Conservation (phyloP, 2,888 invertebrate genomes). For the Gandaritis pyraliata region DNA sequence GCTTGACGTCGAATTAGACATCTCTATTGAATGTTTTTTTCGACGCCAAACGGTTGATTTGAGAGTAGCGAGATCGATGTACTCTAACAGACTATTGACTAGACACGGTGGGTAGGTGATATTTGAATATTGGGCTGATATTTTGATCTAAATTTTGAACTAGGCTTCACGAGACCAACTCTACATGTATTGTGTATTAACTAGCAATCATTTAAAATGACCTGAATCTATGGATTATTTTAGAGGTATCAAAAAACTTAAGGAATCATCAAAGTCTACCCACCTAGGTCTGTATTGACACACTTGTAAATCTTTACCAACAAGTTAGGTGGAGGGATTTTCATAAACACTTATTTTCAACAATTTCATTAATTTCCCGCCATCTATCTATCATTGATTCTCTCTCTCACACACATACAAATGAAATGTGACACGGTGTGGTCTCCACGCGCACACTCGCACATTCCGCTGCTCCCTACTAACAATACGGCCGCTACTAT, state of each 20-base stretch:
- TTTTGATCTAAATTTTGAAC: too few relatives aligned
- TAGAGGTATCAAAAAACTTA: too few relatives aligned
- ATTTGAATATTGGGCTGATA: background rate
- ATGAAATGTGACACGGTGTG: constrained; percentile 74
- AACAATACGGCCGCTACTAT: constrained; percentile 72
- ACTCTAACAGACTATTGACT: background rate
- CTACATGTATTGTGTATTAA: too few relatives aligned
- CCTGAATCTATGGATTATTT: too few relatives aligned
- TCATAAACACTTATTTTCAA: constrained; percentile 16
- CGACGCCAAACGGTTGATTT: background rate
- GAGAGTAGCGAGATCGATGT: background rate
- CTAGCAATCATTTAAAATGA: too few relatives aligned
- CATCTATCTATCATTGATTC: constrained; percentile 47
- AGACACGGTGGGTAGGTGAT: constrained; percentile 19
- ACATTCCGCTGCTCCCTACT: constrained; percentile 79
- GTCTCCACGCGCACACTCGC: constrained; percentile 81
- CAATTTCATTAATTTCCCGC: constrained; percentile 42
- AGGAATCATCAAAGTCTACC: constrained; percentile 6
- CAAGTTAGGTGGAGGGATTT: constrained; percentile 52
- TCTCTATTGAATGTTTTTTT: too few relatives aligned
- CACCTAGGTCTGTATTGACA: constrained; percentile 30
- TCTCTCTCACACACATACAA: constrained; percentile 47
- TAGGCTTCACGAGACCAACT: too few relatives aligned
- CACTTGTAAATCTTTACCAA: constrained; percentile 25
- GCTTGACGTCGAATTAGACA: background rate